Evolutionary conservation across 2,113 vertebrate genomes (phyloP), one percentile per base, ranked within the genome.

Genomic region (Phycodurus eques): DNA sequence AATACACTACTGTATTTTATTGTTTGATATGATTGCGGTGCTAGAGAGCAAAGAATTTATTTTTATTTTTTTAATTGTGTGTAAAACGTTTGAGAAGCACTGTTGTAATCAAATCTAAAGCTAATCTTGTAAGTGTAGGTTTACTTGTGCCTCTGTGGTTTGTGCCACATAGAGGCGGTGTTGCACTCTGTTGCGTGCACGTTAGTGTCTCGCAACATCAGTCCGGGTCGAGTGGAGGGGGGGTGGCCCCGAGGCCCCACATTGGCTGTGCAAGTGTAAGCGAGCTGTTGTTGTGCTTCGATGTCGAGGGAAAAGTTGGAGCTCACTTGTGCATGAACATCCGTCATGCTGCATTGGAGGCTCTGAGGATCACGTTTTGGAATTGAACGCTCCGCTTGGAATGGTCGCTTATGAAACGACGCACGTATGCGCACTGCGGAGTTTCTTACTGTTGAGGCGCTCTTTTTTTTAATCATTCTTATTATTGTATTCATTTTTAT

Each of bases 211-310:
- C 35, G 59, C 44, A 31, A 12, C 44, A 17, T 27, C 22, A 42
- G n/a, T 12, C 11, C 11, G 22, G 73, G 63, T 49, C 51, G 3
- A 49, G 60, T n/a, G 10, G 65, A 60, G 87, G 85, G 78, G 88
- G 78, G 88, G 87, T 78, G 90, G 85, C 67, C 88, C 85, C 53
- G 33, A 27, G 62, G 59, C 71, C 56, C 74, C 64, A 31, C 64
- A 47, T 27, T 44, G 64, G 22, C 64, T 46, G 63, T 14, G 42
- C 63, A 44, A 65, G 19, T 65, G 42, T 6, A 22, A 65, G 63
- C 11, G 51, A 53, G 19, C 75, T 20, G 74, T 68, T 77, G 80
- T 78, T 71, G 74, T 78, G 83, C 72, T 85, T 83, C 62, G 73
- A 79, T 74, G 80, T 74, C 67, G 53, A 74, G 69, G 53, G 74